Conservation (phyloP, 2,888 invertebrate genomes). For the Melipona bicolor region DNA sequence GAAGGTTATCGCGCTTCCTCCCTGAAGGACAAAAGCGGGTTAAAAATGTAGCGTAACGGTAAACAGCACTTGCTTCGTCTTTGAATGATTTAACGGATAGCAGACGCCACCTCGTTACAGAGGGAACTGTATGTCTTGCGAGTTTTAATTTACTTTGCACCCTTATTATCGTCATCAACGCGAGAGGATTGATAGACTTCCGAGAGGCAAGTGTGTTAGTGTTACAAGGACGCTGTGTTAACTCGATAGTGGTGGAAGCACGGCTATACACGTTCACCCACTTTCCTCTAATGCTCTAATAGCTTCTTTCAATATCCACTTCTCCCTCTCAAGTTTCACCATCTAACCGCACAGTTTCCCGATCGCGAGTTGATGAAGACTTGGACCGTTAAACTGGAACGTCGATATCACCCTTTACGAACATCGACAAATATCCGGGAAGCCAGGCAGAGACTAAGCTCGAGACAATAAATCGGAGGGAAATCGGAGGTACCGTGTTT, state of each 20-base stretch:
- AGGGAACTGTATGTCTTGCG: not conserved
- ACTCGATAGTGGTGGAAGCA: constrained; percentile 4
- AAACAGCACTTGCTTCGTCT: not conserved
- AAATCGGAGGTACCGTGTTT: constrained; percentile 7
- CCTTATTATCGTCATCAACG: no score
- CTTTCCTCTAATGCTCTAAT: constrained; percentile 58
- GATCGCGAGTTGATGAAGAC: constrained; percentile 56
- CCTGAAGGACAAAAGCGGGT: not conserved
- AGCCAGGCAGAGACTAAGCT: constrained; percentile 17
- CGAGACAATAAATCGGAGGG: constrained; percentile 34
- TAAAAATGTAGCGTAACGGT: constrained; percentile 8
- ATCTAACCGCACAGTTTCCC: constrained; percentile 55
- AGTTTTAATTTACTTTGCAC: not conserved
- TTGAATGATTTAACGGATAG: not conserved
- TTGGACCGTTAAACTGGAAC: constrained; percentile 56
- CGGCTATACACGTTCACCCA: constrained; percentile 39
- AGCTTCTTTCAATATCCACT: constrained; percentile 57
- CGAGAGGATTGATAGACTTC: no score
- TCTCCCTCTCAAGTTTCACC: constrained; percentile 29
- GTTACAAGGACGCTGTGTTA: constrained; percentile 8
- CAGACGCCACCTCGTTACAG: no score
- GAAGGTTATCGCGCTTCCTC: not conserved
- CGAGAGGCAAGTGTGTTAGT: constrained; percentile 6
- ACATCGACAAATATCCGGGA: constrained; percentile 40
- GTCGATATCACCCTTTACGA: constrained; percentile 49